A percentile compares a stretch with the other conserved stretches of the same genome.
phyloP scores from a whole-genome alignment of 2,113 vertebrate genomes.

The Trochalopteron elliotii region DNA sequence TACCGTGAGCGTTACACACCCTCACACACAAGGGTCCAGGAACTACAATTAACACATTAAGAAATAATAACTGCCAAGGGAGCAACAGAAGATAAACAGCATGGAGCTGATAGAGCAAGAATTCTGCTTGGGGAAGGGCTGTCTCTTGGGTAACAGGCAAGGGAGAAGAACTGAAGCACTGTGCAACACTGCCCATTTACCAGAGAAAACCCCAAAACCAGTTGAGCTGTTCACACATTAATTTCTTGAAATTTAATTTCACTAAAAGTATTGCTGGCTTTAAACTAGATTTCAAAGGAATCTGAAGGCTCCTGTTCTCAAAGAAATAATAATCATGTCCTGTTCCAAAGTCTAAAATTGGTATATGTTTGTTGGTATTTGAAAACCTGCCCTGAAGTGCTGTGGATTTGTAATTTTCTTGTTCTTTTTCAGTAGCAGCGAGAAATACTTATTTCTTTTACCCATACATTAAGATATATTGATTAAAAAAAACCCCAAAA shows the following conservation, averaged over 20 bases:
- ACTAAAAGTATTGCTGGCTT: neutral
- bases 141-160: neutral
- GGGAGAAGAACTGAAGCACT: neutral
- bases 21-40: conserved; percentile 28
- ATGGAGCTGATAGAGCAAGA: conserved; percentile 42
- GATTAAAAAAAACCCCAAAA: neutral
- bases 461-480: neutral
- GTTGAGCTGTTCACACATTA: neutral
- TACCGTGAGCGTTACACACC: neutral
- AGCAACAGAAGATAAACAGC: conserved; percentile 57
- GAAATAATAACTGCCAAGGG: conserved; percentile 66
- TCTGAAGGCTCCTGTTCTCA: neutral
- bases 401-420: neutral
- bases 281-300: neutral
- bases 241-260: neutral
- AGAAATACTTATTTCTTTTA: neutral
- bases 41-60: conserved; percentile 67
- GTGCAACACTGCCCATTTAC: neutral
- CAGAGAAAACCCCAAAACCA: neutral
- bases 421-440: neutral
- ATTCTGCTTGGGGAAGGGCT: neutral
- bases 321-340: neutral
- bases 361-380: neutral
- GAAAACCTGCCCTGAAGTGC: neutral
- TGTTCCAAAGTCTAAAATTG: neutral